Evolutionary conservation across 2,888 invertebrate genomes (phyloP).

Genomic region (Apamea sordens): DNA sequence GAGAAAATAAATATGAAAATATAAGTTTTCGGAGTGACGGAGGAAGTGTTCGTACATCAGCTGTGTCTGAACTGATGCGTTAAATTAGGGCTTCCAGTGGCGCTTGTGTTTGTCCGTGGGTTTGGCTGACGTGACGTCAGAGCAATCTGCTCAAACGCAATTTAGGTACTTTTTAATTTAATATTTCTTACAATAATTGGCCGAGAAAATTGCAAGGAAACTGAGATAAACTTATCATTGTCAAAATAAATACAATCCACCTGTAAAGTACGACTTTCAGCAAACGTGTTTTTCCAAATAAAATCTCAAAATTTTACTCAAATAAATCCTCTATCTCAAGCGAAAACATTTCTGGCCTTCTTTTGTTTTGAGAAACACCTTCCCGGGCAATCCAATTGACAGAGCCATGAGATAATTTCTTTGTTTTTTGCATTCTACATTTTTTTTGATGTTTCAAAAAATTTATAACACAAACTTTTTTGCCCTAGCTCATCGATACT

Average conservation of each 20-base stretch:
- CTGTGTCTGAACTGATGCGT: slow-evolving; percentile 37
- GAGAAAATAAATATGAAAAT: slow-evolving; percentile 58
- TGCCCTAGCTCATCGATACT: neutral
- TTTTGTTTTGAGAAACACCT: neutral
- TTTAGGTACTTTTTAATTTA: neutral
- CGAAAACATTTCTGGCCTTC: neutral
- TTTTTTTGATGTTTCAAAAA: neutral
- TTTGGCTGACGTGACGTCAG: slow-evolving; percentile 2
- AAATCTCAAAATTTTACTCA: neutral
- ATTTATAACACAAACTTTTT: neutral
- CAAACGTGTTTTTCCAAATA: neutral
- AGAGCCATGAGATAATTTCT: neutral
- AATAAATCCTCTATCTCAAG: neutral
- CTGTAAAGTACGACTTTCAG: neutral
- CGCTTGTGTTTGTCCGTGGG: slow-evolving; percentile 30
- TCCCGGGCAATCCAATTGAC: neutral
- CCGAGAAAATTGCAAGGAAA: neutral
- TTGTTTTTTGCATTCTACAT: neutral
- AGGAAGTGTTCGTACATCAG: slow-evolving; percentile 44
- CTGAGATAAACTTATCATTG: neutral
- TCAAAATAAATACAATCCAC: neutral
- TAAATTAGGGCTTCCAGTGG: slow-evolving; percentile 48
- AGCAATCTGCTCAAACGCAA: neutral
- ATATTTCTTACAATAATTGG: neutral
- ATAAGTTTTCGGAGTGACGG: slow-evolving; percentile 29